These are phyloP conservation scores for Semnornis frantzii DNA, from an alignment of 2,113 vertebrate species.

Conservation along the genomic window DNA sequence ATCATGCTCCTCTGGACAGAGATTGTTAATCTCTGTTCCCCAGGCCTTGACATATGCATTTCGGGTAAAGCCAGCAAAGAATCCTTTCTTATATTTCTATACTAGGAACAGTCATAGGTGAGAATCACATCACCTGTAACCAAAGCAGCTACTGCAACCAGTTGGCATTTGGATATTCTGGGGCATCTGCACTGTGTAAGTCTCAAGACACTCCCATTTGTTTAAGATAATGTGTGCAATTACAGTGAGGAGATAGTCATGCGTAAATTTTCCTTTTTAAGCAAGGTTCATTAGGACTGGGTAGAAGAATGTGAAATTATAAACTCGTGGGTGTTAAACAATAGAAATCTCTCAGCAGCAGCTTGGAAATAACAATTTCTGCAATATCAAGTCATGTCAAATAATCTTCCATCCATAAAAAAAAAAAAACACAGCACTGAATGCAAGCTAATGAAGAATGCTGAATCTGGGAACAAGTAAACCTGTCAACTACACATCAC, in stretches of 20 bases:
- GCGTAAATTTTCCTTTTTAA: conserved; percentile 47
- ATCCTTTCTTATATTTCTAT: not conserved
- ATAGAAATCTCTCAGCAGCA: conserved; percentile 44
- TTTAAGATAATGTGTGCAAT: conserved; percentile 24
- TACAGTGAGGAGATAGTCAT: conserved; percentile 10
- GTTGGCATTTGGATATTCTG: not conserved
- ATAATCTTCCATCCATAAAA: conserved; percentile 51
- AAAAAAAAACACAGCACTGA: conserved; percentile 5
- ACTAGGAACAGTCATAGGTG: not conserved
- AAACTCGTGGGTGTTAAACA: conserved; percentile 27
- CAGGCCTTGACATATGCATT: not conserved
- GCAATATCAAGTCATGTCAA: conserved; percentile 40
- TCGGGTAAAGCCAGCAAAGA: not conserved
- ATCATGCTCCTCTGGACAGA: too few relatives aligned
- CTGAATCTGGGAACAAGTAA: conserved; percentile 34
- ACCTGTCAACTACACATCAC: not conserved
- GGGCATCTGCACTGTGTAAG: not conserved
- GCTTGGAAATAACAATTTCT: conserved; percentile 53
- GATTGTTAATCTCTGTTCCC: too few relatives aligned
- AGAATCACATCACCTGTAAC: not conserved
- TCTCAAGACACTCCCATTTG: not conserved
- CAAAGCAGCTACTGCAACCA: not conserved
- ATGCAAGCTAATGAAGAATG: conserved; percentile 39
- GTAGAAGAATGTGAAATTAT: conserved; percentile 26
- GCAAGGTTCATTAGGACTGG: conserved; percentile 31